Conservation (phyloP, 2,113 vertebrate genomes). For the Chaetorhynchus papuensis region DNA sequence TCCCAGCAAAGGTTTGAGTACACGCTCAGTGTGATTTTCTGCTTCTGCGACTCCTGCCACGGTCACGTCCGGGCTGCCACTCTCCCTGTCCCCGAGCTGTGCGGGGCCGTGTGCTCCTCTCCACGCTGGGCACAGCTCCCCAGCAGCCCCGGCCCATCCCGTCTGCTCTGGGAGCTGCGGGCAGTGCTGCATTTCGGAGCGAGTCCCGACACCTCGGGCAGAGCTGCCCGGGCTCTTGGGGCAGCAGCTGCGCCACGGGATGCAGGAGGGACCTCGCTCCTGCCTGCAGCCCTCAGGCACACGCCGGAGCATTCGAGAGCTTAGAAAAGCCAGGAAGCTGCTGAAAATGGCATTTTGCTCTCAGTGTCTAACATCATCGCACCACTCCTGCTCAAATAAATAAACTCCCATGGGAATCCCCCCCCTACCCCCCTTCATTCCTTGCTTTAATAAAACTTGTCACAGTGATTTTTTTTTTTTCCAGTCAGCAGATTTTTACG, state of each 20-base stretch:
- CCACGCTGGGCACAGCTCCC: background rate
- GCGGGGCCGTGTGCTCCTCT: background rate
- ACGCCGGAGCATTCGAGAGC: background rate
- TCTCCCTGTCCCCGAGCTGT: background rate
- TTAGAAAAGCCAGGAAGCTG: background rate
- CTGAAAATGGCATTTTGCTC: background rate
- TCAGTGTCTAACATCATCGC: background rate
- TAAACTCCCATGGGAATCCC: background rate
- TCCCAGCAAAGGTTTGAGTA: background rate
- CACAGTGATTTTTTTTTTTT: background rate
- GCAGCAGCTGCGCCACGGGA: background rate
- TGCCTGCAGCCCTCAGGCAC: background rate
- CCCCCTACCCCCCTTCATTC: background rate
- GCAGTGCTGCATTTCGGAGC: background rate
- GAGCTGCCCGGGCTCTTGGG: rapidly evolving
- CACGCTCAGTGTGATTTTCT: background rate
- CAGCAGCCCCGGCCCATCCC: background rate
- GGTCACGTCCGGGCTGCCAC: rapidly evolving
- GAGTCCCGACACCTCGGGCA: background rate
- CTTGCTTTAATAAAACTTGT: conserved; percentile 13
- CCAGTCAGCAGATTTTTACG: conserved; percentile 47
- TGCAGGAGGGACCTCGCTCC: background rate
- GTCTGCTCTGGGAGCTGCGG: rapidly evolving
- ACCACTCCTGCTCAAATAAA: conserved; percentile 1
- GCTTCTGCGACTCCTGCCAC: rapidly evolving